Evolutionary conservation across 2,113 vertebrate species (phyloP), one percentile per base, ranked within the genome.

Genomic region (Charadrius vociferus): DNA sequence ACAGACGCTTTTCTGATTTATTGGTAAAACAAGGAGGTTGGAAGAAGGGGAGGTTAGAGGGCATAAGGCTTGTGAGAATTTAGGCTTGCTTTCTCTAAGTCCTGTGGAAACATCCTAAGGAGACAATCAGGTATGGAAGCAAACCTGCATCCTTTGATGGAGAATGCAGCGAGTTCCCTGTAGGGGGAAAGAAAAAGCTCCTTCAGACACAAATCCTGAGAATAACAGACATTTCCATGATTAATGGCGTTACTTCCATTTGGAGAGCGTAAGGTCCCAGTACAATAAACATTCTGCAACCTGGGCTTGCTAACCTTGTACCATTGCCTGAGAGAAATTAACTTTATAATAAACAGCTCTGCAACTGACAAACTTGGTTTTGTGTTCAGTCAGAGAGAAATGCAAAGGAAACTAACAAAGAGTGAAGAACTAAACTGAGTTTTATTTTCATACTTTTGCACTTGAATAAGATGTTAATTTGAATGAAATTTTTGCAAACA

Each of bases 251-350:
- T 90, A 45, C 37, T 92, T 95, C 71, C 50, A 70, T 21, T 23
- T 62, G 80, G 58, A 93, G 49, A 21, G 73, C 49, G 3, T 80
- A 23, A 82, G 62, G 18, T 72, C 75, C 53, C 81, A 80, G 45
- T 75, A 65, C 74, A 80, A 72, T 89, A 82, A 95, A 86, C 39
- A 34, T 89, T 92, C 53, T 91, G 73, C 81, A 94, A 37, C 86
- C 43, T 91, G 83, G 62, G 39, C 61, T 32, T 58, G 23, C 66
- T 88, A 91, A 85, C 58, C 45, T 73, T 75, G n/a, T 87, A 41
- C 49, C 21, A 30, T 79, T 93, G 73, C 36, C 73, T 84, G 26
- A 73, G 73, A 82, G 81, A 91, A 91, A 87, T 87, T 53, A 92
- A 61, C 71, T 61, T 59, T 55, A 58, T 81, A 41, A 63, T 89